Conservation (phyloP, 2,797 vertebrate species). For the Leptatherina wallacei region DNA sequence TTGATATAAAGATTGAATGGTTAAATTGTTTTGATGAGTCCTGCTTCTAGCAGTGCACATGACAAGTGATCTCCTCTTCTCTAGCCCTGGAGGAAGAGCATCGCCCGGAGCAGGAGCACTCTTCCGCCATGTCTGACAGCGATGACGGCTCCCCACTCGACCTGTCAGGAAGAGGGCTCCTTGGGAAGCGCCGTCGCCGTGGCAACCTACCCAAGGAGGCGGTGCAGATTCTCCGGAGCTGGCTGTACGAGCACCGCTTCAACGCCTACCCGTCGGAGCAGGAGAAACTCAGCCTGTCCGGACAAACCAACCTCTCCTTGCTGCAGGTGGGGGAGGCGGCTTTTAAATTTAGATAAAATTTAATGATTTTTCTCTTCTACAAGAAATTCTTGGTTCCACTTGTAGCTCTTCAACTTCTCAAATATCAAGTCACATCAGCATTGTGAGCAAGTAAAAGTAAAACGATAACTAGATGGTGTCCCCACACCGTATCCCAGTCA, state of each 20-base stretch:
- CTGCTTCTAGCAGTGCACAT: background rate
- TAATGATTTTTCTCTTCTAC: background rate
- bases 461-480: background rate
- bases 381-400: no score
- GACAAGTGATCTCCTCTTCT: background rate
- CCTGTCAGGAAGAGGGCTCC: conserved; percentile 78
- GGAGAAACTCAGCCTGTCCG: conserved; percentile 93
- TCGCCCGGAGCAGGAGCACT: conserved; percentile 77
- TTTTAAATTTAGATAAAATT: background rate
- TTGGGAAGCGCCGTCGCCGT: conserved; percentile 90
- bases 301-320: conserved; percentile 91
- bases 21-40: background rate
- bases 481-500: background rate
- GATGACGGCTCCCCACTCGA: conserved; percentile 89
- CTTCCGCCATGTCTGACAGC: conserved; percentile 88
- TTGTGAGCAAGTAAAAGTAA: conserved; percentile 11
- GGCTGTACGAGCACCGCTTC: conserved; percentile 95
- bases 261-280: conserved; percentile 97
- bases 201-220: conserved; percentile 97
- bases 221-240: conserved; percentile 93
- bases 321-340: conserved; percentile 86
- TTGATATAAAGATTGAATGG: background rate
- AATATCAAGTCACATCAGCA: no score
- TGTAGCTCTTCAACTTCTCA: background rate
- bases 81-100: conserved; percentile 82